These are phyloP conservation scores for Drosophila engyochracea DNA, from an alignment of 2,888 invertebrate species.

Conservation along the genomic window DNA sequence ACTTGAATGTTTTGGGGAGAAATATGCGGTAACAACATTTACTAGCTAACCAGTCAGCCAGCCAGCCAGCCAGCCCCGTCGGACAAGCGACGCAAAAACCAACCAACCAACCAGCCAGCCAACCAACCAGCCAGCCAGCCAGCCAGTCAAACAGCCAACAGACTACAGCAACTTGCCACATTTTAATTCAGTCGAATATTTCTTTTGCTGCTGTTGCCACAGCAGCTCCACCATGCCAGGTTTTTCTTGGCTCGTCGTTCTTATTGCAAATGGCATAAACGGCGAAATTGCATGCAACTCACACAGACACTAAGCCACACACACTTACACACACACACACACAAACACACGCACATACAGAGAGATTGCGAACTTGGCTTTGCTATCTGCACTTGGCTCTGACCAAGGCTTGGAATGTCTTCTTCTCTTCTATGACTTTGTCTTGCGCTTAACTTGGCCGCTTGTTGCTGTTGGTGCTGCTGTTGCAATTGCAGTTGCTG, in stretches of 20 bases:
- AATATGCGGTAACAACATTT: constrained; percentile 79
- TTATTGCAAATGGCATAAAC: constrained; percentile 72
- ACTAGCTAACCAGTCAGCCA: constrained; percentile 43
- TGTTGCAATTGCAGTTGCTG: constrained; percentile 14
- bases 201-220: constrained; percentile 41
- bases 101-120: constrained; percentile 30
- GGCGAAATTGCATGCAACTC: constrained; percentile 68
- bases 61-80: constrained; percentile 18
- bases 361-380: constrained; percentile 36
- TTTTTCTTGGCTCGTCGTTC: constrained; percentile 47
- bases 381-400: constrained; percentile 54
- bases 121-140: constrained; percentile 18
- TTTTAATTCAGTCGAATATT: constrained; percentile 81
- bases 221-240: constrained; percentile 18
- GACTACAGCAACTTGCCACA: constrained; percentile 73
- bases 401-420: constrained; percentile 61
- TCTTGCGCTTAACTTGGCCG: constrained; percentile 64
- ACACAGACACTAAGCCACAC: constrained; percentile 33
- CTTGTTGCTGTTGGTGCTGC: constrained; percentile 28
- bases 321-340: constrained; percentile 5
- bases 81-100: constrained; percentile 35
- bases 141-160: constrained; percentile 22
- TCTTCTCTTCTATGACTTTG: constrained; percentile 61
- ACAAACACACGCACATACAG: constrained; percentile 3
- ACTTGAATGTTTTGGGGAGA: constrained; percentile 70